Evolutionary conservation across 1,140 invertebrate species (phyloP).

Genomic region (Sitodiplosis mosellana): DNA sequence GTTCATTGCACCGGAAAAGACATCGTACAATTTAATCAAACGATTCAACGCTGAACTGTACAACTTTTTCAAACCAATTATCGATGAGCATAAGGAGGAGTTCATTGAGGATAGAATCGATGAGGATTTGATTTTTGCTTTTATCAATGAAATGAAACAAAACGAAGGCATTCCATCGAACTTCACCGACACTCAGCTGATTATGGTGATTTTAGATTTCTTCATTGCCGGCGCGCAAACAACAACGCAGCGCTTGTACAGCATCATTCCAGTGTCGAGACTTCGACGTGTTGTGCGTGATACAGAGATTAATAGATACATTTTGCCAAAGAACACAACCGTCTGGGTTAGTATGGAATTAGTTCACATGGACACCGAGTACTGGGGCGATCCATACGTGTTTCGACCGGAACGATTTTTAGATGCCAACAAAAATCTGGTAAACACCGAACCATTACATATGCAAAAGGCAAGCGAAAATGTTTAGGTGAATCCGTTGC

Average conservation of each 20-base stretch:
- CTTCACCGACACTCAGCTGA: slow-evolving; percentile 48
- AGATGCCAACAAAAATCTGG: slow-evolving; percentile 17
- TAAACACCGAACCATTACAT: slow-evolving; percentile 33
- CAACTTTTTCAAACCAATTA: slow-evolving; percentile 35
- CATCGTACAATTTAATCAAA: slow-evolving; percentile 44
- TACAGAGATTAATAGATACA: slow-evolving; percentile 38
- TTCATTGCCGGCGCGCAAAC: slow-evolving; percentile 54
- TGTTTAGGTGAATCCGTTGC: slow-evolving; percentile 63
- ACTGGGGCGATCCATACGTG: slow-evolving; percentile 44
- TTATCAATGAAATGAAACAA: slow-evolving; percentile 44
- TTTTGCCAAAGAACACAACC: slow-evolving; percentile 45
- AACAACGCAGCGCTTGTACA: slow-evolving; percentile 42
- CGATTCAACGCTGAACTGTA: slow-evolving; percentile 40
- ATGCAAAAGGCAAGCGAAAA: slow-evolving; percentile 49
- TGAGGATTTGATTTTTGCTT: slow-evolving; percentile 59
- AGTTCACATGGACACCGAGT: slow-evolving; percentile 36
- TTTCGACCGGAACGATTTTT: slow-evolving; percentile 58
- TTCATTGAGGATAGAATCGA: slow-evolving; percentile 26
- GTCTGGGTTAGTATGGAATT: slow-evolving; percentile 41
- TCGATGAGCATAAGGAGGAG: slow-evolving; percentile 36
- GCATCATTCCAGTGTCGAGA: slow-evolving; percentile 43
- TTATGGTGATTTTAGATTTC: slow-evolving; percentile 48
- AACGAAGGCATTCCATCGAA: slow-evolving; percentile 22
- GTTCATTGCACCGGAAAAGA: slow-evolving; percentile 40
- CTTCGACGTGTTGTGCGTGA: slow-evolving; percentile 40